Conservation (phyloP, 2,888 invertebrate species). For the Phengaris alcon region DNA sequence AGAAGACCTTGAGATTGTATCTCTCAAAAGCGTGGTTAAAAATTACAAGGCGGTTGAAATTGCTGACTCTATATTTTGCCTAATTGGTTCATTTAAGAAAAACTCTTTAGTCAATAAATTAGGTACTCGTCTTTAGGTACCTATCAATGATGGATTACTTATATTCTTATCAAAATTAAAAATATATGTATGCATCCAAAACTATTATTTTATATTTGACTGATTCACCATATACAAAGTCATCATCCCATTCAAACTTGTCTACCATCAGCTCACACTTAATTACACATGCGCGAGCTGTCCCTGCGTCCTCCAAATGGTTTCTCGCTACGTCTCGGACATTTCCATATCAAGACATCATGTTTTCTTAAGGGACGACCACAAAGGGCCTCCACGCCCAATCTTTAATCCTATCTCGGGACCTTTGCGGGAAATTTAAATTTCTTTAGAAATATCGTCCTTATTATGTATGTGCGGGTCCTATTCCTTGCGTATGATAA, state of each 20-base stretch:
- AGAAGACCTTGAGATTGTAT: background rate
- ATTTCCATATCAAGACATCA: constrained; percentile 80
- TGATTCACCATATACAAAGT: background rate
- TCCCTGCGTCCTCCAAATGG: constrained; percentile 73
- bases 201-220: background rate
- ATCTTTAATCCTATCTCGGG: constrained; percentile 80
- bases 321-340: constrained; percentile 74
- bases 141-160: too few relatives aligned
- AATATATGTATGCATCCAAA: background rate
- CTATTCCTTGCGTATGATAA: constrained; percentile 77
- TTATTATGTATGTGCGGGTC: constrained; percentile 79
- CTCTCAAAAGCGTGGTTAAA: background rate
- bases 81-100: background rate
- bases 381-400: constrained; percentile 78
- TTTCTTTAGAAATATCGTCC: constrained; percentile 80
- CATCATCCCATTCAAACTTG: constrained; percentile 35
- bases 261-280: constrained; percentile 43
- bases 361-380: constrained; percentile 79
- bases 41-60: background rate
- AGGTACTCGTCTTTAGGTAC: background rate
- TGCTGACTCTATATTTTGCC: background rate
- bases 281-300: constrained; percentile 69
- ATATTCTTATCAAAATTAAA: background rate
- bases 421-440: constrained; percentile 80
- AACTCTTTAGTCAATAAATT: background rate